Percentiles rank a stretch among this genome's conserved stretches.
These are phyloP conservation scores for Zygaena filipendulae DNA, from an alignment of 2,888 invertebrate genomes.

Conservation along the genomic window DNA sequence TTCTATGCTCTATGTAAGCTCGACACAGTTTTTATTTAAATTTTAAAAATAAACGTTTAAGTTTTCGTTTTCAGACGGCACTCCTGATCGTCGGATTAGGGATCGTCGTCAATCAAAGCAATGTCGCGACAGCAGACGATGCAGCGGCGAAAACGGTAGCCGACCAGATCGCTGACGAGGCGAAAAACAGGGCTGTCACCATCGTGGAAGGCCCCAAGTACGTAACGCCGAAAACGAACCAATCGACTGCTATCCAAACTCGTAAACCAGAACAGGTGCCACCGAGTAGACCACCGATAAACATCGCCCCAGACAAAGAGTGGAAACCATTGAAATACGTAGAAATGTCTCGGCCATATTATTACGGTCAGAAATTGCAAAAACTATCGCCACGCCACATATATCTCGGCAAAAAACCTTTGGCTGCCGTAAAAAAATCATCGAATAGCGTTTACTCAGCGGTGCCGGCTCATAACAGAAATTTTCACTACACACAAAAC, in stretches of 20 bases:
- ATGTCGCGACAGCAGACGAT: conserved; percentile 39
- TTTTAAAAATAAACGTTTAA: no score
- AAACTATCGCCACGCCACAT: conserved; percentile 27
- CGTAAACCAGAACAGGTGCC: conserved; percentile 20
- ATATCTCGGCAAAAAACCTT: conserved; percentile 18
- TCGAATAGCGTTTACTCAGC: no score
- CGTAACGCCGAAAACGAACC: conserved; percentile 26
- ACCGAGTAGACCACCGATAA: conserved; percentile 46
- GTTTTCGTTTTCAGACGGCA: conserved; percentile 45
- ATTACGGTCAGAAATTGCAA: conserved; percentile 29
- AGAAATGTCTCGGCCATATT: conserved; percentile 29
- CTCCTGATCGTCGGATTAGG: conserved; percentile 58
- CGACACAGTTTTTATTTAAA: no score
- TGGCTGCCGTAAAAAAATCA: conserved; percentile 7
- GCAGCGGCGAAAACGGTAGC: conserved; percentile 24
- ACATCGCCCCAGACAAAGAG: conserved; percentile 27
- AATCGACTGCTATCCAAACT: conserved; percentile 12
- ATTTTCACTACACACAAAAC: conserved; percentile 22
- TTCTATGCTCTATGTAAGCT: no score
- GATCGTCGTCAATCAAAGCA: conserved; percentile 50
- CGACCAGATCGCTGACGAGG: conserved; percentile 52
- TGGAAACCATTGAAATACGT: conserved; percentile 26
- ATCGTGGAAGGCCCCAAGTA: conserved; percentile 40
- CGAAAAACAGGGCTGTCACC: conserved; percentile 37
- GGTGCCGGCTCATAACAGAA: no score